Base-by-base conservation (phyloP, 2,888 invertebrate species). In the Tinea semifulvella region DNA sequence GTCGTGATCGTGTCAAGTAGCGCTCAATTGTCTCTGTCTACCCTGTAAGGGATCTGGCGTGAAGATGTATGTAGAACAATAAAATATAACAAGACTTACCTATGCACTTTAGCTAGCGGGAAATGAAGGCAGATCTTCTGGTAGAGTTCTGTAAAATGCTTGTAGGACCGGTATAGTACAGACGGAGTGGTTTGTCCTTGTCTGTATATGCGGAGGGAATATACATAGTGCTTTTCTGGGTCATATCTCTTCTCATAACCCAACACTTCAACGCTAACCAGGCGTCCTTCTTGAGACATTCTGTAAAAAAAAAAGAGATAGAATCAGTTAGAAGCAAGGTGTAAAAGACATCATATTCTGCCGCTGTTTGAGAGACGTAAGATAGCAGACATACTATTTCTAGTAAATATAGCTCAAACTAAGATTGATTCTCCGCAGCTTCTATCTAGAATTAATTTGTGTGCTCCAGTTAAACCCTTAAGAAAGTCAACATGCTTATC, bases 161-260 rank as follows among this genome's bases (percentile, higher is more conserved):
- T 93, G 75, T 96, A 99, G 0, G 96, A 93, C 48, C 99, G 88
- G 68, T 96, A 95, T 44, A 99, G 84, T 60, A 91, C 91, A 51
- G 91, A 88, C 1, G 94, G 90, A 63, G 94, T 93, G n/a, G 88
- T 86, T 64, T 94, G 92, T 39, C 88, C 88, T 55, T 91, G 91
- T 44, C 98, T 83, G 59, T 89, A 90, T 25, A 98, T 91, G 52
- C 89, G 85, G 52, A 93, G 79, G 50, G 94, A 90, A 65, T 94
- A 96, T 55, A 98, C 96, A 71, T 99, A 99, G 83, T 96, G 95
- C 82, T 98, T 98, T 63, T 96, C 97, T 10, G 97, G 96, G 63
- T 94, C 94, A 68, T 96, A 97, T 53, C 96, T 88, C 68, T 99
- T 99, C 73, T 96, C 94, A 70, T 90, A 96, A 49, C 91, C 91